Evolutionary conservation across 2,888 invertebrate genomes (phyloP).

Genomic region (Sinelater perroti): DNA sequence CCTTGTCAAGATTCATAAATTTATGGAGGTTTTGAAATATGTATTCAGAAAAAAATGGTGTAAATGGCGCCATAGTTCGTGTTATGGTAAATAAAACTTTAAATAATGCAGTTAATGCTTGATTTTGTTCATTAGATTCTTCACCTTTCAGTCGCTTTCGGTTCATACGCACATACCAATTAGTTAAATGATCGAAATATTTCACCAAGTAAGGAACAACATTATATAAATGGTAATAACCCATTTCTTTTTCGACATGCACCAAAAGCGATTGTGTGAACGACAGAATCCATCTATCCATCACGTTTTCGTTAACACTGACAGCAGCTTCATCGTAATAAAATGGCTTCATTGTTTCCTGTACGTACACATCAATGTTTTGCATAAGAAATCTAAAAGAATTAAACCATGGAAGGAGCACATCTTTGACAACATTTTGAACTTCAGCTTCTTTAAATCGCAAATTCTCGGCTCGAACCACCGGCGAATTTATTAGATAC

Average conservation of each 20-base stretch:
- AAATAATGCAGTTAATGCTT: constrained; percentile 88
- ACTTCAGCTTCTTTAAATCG: constrained; percentile 98
- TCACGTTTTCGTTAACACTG: constrained; percentile 65
- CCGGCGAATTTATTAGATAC: constrained; percentile 97
- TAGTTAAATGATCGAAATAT: constrained; percentile 97
- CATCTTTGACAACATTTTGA: constrained; percentile 94
- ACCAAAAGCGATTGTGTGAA: constrained; percentile 92
- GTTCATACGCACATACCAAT: constrained; percentile 99
- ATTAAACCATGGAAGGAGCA: constrained; percentile 97
- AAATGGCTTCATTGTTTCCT: constrained; percentile 62
- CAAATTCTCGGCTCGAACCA: constrained; percentile 95
- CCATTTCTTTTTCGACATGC: constrained; percentile 93
- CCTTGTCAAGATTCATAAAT: constrained; percentile 67
- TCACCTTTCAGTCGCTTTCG: constrained; percentile 95
- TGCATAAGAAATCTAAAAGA: constrained; percentile 93
- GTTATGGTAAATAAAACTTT: constrained; percentile 88
- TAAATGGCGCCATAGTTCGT: constrained; percentile 96
- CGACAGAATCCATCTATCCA: constrained; percentile 98
- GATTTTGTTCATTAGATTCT: constrained; percentile 80
- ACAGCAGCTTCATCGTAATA: constrained; percentile 53
- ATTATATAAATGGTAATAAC: constrained; percentile 91
- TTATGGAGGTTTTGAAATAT: constrained; percentile 90
- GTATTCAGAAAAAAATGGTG: constrained; percentile 93
- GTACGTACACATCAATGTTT: constrained; percentile 84
- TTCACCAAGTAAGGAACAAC: constrained; percentile 93